Base-by-base conservation (phyloP, 2,888 invertebrate genomes). In the Ochropacha duplaris region DNA sequence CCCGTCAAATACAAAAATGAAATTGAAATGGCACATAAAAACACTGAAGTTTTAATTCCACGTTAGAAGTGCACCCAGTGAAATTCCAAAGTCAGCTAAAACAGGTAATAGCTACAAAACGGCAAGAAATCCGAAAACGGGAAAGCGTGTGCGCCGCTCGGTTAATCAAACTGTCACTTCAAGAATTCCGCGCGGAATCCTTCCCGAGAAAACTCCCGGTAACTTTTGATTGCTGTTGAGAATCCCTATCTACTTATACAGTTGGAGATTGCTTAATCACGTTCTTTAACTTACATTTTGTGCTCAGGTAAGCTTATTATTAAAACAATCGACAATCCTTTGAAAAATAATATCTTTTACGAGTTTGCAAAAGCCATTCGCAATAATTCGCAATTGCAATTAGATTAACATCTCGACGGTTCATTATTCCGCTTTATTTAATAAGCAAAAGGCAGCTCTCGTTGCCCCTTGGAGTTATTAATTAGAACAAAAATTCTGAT, bases 81-180 rank as follows among this genome's bases (percentile, higher is more conserved):
- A 73, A 75, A 80, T 79, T 74, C 76, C 79, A 62, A 74, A 79
- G 83, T 83, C 81, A 83, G 79, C 81, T 84, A 72, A 78, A 81
- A 69, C 81, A 85, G 84, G 83, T 85, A 84, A 80, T 83, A 78
- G 80, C 81, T 79, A 84, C 84, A 79, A 84, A 87, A 84, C 79
- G 83, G 86, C 83, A 84, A 85, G 86, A 87, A 88, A 86, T 88
- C 83, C 83, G 82, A 85, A 85, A 83, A 79, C 79, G 80, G 78
- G 74, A 78, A 81, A 84, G 89, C 90, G 89, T 90, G 88, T 89
- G 89, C 90, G 85, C 87, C 84, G 81, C 83, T 87, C 92, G 85
- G 92, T 92, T 92, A 92, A 92, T 92, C 92, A 92, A 92, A 92
- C 91, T 92, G 92, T 92, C 92, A 92, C 90, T 89, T 86, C 82